A percentile compares a stretch with the other conserved stretches of the same genome.
Evolutionary conservation across 1,140 invertebrate species (phyloP).

Genomic region (Pectinophora gossypiella): DNA sequence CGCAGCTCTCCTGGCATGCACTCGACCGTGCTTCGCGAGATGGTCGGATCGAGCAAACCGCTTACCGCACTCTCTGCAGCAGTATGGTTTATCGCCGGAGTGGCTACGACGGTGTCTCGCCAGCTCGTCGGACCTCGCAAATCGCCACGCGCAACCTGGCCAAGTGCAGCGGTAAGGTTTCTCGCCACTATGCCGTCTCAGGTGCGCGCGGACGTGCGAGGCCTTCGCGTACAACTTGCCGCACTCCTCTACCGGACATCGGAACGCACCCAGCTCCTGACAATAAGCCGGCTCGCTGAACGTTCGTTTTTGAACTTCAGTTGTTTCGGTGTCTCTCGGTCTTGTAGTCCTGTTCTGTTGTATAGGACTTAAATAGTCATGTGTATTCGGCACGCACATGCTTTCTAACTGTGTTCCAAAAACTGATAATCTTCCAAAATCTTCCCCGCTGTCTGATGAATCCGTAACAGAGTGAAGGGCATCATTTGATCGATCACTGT

Average conservation of each 20-base stretch:
- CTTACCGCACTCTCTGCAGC: constrained; percentile 89
- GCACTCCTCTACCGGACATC: constrained; percentile 78
- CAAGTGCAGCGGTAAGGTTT: constrained; percentile 95
- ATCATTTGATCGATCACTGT: constrained; percentile 42
- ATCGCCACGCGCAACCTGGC: constrained; percentile 94
- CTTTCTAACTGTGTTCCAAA: constrained; percentile 19
- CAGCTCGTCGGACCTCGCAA: constrained; percentile 95
- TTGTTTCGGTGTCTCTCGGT: constrained; percentile 17
- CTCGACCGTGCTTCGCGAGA: constrained; percentile 91
- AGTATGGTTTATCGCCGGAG: constrained; percentile 88
- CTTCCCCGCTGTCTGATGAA: constrained; percentile 26
- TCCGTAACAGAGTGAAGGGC: constrained; percentile 30
- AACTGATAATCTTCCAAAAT: constrained; percentile 8
- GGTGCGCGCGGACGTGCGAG: constrained; percentile 95
- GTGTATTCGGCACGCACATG: constrained; percentile 28
- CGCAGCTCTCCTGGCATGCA: constrained; percentile 77
- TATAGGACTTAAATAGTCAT: constrained; percentile 14
- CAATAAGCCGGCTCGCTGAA: constrained; percentile 59
- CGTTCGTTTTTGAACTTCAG: constrained; percentile 31
- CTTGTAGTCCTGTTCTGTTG: background rate
- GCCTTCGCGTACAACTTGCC: constrained; percentile 92
- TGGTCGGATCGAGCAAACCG: constrained; percentile 93
- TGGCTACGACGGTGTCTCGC: constrained; percentile 89
- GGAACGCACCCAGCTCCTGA: constrained; percentile 67
- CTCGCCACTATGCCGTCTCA: constrained; percentile 94